Conservation (phyloP, 2,113 vertebrate genomes). For the Chauna torquata region DNA sequence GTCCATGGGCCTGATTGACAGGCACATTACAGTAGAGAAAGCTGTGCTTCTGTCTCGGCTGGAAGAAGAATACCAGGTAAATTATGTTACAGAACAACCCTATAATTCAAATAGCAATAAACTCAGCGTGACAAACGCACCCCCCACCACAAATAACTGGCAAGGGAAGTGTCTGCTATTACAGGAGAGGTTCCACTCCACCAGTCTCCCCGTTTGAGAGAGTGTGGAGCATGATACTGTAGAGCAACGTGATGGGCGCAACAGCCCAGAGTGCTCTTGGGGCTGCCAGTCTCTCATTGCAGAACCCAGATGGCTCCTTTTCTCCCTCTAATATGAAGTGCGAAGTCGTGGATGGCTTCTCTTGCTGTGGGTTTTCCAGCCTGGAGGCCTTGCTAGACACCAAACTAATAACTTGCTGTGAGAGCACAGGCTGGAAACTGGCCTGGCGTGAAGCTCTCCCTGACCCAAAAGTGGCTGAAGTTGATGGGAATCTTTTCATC, state of each 20-base stretch:
- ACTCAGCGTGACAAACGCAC: slow-evolving; percentile 35
- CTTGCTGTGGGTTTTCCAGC: slow-evolving; percentile 10
- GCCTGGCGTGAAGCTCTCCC: not conserved
- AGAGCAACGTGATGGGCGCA: not conserved
- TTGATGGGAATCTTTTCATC: not conserved
- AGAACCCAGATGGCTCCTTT: slow-evolving; percentile 32
- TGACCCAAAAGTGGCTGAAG: not conserved
- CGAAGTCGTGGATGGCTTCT: slow-evolving; percentile 13
- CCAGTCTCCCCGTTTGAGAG: not conserved
- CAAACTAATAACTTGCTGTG: not conserved
- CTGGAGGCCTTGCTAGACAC: slow-evolving; percentile 1
- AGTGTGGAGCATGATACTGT: not conserved
- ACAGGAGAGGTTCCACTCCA: slow-evolving; percentile 27
- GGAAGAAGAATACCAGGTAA: slow-evolving; percentile 97
- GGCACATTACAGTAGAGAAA: slow-evolving; percentile 89
- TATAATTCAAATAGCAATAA: slow-evolving; percentile 56
- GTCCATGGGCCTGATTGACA: slow-evolving; percentile 88
- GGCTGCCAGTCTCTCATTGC: slow-evolving; percentile 26
- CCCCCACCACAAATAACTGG: slow-evolving; percentile 37
- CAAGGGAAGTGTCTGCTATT: slow-evolving; percentile 21
- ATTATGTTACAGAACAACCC: slow-evolving; percentile 15
- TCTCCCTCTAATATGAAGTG: not conserved
- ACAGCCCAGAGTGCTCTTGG: not conserved
- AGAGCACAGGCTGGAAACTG: not conserved
- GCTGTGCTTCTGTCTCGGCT: slow-evolving; percentile 92